Evolutionary conservation across 1,140 invertebrate genomes (phyloP).

Genomic region (Magallana gigas): DNA sequence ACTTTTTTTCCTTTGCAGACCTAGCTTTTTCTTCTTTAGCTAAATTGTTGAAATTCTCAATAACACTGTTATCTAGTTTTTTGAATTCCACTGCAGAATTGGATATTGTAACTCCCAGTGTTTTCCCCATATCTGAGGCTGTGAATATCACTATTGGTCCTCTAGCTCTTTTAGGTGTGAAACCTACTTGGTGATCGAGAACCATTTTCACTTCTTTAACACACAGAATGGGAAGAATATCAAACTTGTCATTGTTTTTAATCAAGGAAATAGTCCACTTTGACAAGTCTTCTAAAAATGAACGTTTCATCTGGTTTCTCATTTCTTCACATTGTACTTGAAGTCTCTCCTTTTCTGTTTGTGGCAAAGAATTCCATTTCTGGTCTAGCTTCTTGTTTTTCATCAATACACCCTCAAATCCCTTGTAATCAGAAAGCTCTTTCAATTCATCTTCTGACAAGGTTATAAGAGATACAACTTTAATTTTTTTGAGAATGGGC

Average conservation of each 20-base stretch:
- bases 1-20: neutral
- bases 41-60: neutral
- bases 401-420: neutral
- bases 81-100: neutral
- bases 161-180: constrained; percentile 4
- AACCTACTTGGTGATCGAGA: neutral
- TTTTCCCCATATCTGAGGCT: neutral
- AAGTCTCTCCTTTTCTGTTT: neutral
- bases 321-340: neutral
- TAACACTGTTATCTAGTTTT: neutral
- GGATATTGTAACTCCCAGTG: neutral
- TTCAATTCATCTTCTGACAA: neutral
- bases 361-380: constrained; percentile 20
- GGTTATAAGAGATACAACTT: neutral
- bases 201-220: constrained; percentile 13
- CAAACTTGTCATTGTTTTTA: neutral
- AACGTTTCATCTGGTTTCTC: neutral
- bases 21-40: constrained; percentile 1
- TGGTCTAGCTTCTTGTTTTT: neutral
- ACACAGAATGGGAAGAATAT: neutral
- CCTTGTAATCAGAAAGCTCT: neutral
- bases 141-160: neutral
- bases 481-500: neutral
- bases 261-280: constrained; percentile 6
- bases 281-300: neutral